Base-by-base conservation (phyloP, 2,113 vertebrate genomes). In the Sorex araneus region DNA sequence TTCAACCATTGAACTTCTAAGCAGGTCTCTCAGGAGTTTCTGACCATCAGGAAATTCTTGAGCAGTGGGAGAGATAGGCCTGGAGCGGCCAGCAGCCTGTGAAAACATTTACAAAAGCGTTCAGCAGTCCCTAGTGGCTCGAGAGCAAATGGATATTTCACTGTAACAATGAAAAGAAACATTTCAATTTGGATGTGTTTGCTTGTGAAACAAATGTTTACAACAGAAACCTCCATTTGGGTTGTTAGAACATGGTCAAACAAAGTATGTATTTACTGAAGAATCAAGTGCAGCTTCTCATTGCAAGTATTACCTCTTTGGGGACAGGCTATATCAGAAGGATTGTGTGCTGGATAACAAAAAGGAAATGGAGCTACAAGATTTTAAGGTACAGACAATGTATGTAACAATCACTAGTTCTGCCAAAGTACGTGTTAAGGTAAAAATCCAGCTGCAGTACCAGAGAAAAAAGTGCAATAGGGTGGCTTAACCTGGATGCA, bases 151-250 rank as follows among this genome's bases (percentile, higher is more conserved):
- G 88, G 93, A 74, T 92, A 96, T 93, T 96, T 87, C 50, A 23
- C 83, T 43, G 30, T 30, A 91, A 93, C 94, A 92, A 89, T 93
- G 95, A 95, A 96, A 96, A 93, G 93, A 90, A 96, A 93, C 90
- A 92, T 94, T 96, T 97, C 90, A 81, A 92, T 96, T 93, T 93
- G 76, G 79, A 87, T 91, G 82, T 88, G 93, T 97, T 96, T 95
- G 94, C 94, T 93, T 94, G 75, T 70, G 93, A 96, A 96, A 95
- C 95, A 92, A 95, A 94, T 95, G 92, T 96, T 96, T 95, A 95
- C 92, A 93, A 89, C 70, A 6, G 92, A 96, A 96, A 92, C 91
- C 60, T 96, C 93, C 88, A 93, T 89, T 96, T 90, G 64, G 86
- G 73, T 89, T 90, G 67, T 92, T 92, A 96, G 86, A 92, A 87